A percentile compares a stretch with the other conserved stretches of the same genome.
phyloP scores from a whole-genome alignment of 30 jellyfish, hydroid and myxozoan species.

The Aurelia sp. region DNA sequence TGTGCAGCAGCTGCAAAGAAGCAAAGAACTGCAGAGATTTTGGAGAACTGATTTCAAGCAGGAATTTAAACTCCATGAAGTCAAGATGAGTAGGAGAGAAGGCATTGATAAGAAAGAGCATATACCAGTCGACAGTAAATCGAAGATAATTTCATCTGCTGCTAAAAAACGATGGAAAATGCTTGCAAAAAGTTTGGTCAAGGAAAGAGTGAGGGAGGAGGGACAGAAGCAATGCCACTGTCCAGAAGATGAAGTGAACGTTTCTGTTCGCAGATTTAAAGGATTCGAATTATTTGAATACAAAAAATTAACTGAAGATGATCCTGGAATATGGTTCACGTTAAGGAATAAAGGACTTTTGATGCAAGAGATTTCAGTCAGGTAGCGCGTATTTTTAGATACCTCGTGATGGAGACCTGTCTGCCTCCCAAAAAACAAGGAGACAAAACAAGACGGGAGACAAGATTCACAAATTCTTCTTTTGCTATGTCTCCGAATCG shows the following conservation, averaged over 20 bases:
- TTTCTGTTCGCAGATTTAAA: conserved; percentile 60
- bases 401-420: too few species aligned
- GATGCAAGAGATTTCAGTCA: too few species aligned
- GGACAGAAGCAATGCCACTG: background rate
- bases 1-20: too few species aligned
- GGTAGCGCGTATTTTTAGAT: too few species aligned
- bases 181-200: conserved; percentile 45
- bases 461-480: too few species aligned
- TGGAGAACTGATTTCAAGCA: too few species aligned
- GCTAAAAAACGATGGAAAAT: conserved; percentile 67
- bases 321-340: conserved; percentile 18
- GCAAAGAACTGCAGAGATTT: too few species aligned
- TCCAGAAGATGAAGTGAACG: background rate
- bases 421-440: too few species aligned
- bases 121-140: background rate
- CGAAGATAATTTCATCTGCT: background rate
- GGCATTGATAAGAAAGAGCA: background rate
- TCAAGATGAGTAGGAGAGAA: conserved; percentile 1
- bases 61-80: too few species aligned
- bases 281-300: conserved; percentile 42
- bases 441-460: too few species aligned
- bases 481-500: too few species aligned
- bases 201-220: background rate
- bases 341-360: background rate
- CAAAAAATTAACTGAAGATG: conserved; percentile 5